Conservation (phyloP, 2,113 vertebrate species). For the Rhinoderma darwinii region DNA sequence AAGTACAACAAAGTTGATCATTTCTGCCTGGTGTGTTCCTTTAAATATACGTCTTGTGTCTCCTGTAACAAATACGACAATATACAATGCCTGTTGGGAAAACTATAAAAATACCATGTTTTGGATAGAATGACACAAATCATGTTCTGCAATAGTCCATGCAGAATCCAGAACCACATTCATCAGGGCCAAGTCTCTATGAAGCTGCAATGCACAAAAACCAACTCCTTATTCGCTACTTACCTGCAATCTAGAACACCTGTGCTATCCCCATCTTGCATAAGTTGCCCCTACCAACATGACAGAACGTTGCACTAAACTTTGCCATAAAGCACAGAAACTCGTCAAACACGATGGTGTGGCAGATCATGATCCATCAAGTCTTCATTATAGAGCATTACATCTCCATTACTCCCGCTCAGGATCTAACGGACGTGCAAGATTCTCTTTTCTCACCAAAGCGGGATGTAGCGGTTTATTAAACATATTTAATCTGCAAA, state of each 20-base stretch:
- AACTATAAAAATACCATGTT: background rate
- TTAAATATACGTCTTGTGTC: background rate
- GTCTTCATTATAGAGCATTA: background rate
- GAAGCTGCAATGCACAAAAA: background rate
- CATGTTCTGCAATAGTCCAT: background rate
- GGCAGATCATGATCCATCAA: background rate
- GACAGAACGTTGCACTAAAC: background rate
- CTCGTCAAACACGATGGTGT: background rate
- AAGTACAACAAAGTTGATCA: background rate
- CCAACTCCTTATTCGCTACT: background rate
- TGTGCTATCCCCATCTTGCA: background rate
- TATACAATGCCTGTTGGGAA: background rate
- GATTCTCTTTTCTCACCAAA: background rate
- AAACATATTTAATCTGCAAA: conserved; percentile 11
- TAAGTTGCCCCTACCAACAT: background rate
- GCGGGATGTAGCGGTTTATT: background rate
- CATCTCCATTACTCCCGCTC: background rate
- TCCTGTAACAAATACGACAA: conserved; percentile 30
- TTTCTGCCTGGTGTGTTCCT: background rate
- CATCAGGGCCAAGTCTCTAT: background rate
- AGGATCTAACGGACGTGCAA: background rate
- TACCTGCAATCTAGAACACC: background rate
- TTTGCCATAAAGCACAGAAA: background rate
- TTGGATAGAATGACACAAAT: background rate
- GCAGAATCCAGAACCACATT: conserved; percentile 10